Conservation (phyloP, 2,888 invertebrate genomes). For the Crepidodera aurea region DNA sequence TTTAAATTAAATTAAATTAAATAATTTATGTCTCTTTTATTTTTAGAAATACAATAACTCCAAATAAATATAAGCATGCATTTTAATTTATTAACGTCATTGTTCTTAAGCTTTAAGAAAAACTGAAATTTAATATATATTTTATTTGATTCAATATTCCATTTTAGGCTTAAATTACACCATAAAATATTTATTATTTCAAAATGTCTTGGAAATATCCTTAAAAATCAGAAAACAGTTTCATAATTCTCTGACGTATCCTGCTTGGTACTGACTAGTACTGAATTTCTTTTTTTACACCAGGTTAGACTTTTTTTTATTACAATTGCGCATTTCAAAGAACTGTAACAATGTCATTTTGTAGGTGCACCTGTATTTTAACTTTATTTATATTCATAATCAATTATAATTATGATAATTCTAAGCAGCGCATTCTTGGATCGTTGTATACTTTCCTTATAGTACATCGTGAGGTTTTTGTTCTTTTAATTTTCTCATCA, state of each 20-base stretch:
- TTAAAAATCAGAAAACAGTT: slow-evolving; percentile 9
- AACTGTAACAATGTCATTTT: slow-evolving; percentile 16
- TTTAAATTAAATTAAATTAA: too few species aligned
- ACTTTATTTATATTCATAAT: slow-evolving; percentile 18
- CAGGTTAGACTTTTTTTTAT: slow-evolving; percentile 2
- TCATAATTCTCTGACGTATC: slow-evolving; percentile 21
- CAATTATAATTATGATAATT: slow-evolving; percentile 8
- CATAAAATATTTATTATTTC: background rate
- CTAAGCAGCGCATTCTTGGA: slow-evolving; percentile 3
- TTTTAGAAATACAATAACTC: too few species aligned
- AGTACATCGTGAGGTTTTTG: too few species aligned
- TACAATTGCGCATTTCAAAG: slow-evolving; percentile 9
- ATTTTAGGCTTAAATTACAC: background rate
- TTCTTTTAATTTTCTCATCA: too few species aligned
- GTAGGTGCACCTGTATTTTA: slow-evolving; percentile 27
- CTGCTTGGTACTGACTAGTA: slow-evolving; percentile 32
- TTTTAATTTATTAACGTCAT: too few species aligned
- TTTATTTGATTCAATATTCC: background rate
- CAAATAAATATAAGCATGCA: too few species aligned
- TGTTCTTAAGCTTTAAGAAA: too few species aligned
- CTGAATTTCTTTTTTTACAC: slow-evolving; percentile 17
- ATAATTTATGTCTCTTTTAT: too few species aligned
- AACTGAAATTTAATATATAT: too few species aligned
- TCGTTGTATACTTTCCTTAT: too few species aligned
- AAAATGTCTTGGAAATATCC: slow-evolving; percentile 15